A percentile compares a stretch with the other conserved stretches of the same genome.
These are phyloP conservation scores for Muscicapa comitata DNA, from an alignment of 2,797 vertebrate species.

Conservation along the genomic window DNA sequence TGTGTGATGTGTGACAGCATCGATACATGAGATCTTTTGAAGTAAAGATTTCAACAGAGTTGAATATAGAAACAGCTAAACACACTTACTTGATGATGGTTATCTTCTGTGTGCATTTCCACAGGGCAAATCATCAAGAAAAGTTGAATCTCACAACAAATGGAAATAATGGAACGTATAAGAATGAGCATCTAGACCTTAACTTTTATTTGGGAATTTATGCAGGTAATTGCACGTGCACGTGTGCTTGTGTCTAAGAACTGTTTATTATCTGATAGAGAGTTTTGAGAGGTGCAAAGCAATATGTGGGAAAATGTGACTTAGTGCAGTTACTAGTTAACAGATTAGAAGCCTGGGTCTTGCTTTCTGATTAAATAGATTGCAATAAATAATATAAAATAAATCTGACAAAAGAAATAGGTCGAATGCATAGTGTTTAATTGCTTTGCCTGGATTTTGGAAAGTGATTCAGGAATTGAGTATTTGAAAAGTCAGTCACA, in stretches of 20 bases:
- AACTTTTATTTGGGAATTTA: constrained; percentile 89
- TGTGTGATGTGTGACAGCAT: background rate
- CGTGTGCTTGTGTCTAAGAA: background rate
- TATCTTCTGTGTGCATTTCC: constrained; percentile 15
- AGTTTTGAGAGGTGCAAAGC: background rate
- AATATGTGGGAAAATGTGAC: background rate
- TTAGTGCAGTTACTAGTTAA: constrained; percentile 27
- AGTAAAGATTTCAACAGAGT: background rate
- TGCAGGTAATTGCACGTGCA: constrained; percentile 79
- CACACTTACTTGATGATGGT: background rate
- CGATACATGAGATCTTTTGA: background rate
- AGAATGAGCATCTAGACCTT: constrained; percentile 77
- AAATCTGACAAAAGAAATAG: constrained; percentile 18
- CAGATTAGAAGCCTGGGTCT: constrained; percentile 17
- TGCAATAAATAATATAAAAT: constrained; percentile 50
- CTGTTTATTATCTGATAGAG: background rate
- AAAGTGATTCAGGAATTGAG: constrained; percentile 58
- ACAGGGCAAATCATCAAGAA: constrained; percentile 74
- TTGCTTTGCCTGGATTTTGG: constrained; percentile 62
- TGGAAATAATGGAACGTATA: constrained; percentile 25
- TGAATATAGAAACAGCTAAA: background rate
- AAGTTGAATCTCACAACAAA: constrained; percentile 62
- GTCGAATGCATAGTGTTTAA: constrained; percentile 49
- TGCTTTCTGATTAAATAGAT: constrained; percentile 51
- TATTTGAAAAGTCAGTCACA: constrained; percentile 56